These are phyloP conservation scores for Cyphomyrmex costatus DNA, from an alignment of 1,140 invertebrate species.

Conservation along the genomic window DNA sequence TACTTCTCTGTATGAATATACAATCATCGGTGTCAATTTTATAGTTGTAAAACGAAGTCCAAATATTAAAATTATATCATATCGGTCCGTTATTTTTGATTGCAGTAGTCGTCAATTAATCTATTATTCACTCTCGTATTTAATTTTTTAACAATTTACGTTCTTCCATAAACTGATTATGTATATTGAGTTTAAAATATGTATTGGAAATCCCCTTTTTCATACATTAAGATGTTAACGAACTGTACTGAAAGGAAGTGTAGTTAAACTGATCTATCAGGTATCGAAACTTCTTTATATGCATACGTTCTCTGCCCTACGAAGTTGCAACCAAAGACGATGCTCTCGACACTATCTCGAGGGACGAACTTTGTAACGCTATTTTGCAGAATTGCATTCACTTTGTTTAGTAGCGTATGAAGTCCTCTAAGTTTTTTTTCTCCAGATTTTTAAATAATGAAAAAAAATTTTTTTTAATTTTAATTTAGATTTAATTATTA, in stretches of 20 bases:
- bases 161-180: not conserved
- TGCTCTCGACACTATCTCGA: conserved; percentile 42
- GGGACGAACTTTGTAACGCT: conserved; percentile 40
- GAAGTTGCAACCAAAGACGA: conserved; percentile 45
- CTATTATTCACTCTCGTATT: too few species aligned
- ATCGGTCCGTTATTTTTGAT: too few species aligned
- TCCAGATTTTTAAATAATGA: not conserved
- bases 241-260: not conserved
- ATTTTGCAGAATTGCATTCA: conserved; percentile 29
- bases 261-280: conserved; percentile 45
- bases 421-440: not conserved
- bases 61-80: too few species aligned
- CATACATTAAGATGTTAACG: not conserved
- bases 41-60: too few species aligned
- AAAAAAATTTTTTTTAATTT: not conserved
- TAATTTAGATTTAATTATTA: not conserved
- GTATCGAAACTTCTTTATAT: conserved; percentile 49
- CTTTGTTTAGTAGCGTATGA: not conserved
- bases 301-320: conserved; percentile 14
- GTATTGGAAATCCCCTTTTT: not conserved
- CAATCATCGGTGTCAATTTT: too few species aligned
- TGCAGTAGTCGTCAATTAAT: too few species aligned
- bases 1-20: too few species aligned
- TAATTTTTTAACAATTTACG: too few species aligned
- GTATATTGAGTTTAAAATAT: not conserved